Evolutionary conservation across 2,797 vertebrate species (phyloP), one percentile per base, ranked within the genome.

Genomic region (Falco rusticolus): DNA sequence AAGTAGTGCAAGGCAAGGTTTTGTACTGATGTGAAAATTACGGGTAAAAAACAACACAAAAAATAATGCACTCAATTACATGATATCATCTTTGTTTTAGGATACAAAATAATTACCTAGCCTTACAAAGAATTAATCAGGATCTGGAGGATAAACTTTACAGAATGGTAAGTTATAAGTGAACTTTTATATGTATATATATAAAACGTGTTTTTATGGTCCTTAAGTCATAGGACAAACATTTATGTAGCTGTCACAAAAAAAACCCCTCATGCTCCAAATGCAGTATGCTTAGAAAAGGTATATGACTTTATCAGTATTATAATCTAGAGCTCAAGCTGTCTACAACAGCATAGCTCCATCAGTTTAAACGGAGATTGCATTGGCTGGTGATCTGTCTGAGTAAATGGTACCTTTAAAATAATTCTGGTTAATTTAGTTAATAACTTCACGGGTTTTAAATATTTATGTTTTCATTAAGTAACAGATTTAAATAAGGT

Each of bases 71-170:
- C 61, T 77, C 48, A 50, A 50, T 94, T 94, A 95, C 51, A 92
- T 88, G 15, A 90, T 97, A 65, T 94, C 78, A 84, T 97, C 91
- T 97, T 95, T 94, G 48, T 96, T 98, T 90, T 95, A 99, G 99
- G 98, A 99, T 99, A 97, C 99, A 99, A 98, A 99, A 98, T 96
- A 99, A 99, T 97, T 99, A 99, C 97, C 97, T 99, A 97, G 98
- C 99, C 50, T 98, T 99, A 95, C 99, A 99, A 98, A 98, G 99
- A 97, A 99, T 99, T 98, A 99, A 99, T 97, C 99, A 99, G 97
- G 99, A 99, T 97, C 98, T 99, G 98, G 99, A 99, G 96, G 99
- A 99, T 94, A 99, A 99, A 97, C 98, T 99, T 93, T 99, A 99
- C 96, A 98, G 98, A 94, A 99, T 99, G 98, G 99, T 99, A 97